Conservation (phyloP, 2,113 vertebrate genomes). For the Paralichthys olivaceus region DNA sequence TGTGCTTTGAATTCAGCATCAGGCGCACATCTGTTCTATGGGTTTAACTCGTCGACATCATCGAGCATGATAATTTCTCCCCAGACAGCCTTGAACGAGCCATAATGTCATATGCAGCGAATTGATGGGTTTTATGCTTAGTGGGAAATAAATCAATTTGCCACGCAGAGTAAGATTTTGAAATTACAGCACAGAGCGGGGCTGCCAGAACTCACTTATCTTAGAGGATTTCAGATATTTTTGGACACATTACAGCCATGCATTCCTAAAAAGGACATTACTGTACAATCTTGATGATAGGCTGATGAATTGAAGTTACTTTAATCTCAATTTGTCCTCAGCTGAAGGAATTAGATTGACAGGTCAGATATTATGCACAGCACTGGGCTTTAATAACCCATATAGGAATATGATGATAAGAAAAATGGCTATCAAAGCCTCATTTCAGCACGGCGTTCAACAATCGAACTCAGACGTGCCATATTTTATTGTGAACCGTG, state of each 20-base stretch:
- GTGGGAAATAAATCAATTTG: constrained; percentile 53
- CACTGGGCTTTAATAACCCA: constrained; percentile 23
- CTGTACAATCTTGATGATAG: background rate
- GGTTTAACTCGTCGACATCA: constrained; percentile 61
- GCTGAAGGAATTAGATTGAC: constrained; percentile 32
- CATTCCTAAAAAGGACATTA: constrained; percentile 8
- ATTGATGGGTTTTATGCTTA: constrained; percentile 55
- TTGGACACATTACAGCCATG: constrained; percentile 5
- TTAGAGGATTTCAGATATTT: constrained; percentile 5
- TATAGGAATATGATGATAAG: constrained; percentile 7
- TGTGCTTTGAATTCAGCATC: constrained; percentile 56
- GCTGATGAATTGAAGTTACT: constrained; percentile 29
- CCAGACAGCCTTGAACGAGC: constrained; percentile 64
- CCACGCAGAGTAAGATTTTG: background rate
- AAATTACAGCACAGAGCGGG: constrained; percentile 15
- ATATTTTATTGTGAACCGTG: constrained; percentile 1
- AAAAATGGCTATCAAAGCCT: constrained; percentile 34
- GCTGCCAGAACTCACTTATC: constrained; percentile 12
- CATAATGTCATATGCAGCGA: constrained; percentile 46
- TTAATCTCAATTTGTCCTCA: constrained; percentile 26
- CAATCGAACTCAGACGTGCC: background rate
- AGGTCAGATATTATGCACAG: constrained; percentile 27
- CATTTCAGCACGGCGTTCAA: background rate
- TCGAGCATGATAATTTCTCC: constrained; percentile 61
- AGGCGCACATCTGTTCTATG: constrained; percentile 60